Percentiles rank a stretch among this genome's conserved stretches.
Evolutionary conservation across 2,797 vertebrate genomes (phyloP).

Genomic region (Chloroceryle inda): DNA sequence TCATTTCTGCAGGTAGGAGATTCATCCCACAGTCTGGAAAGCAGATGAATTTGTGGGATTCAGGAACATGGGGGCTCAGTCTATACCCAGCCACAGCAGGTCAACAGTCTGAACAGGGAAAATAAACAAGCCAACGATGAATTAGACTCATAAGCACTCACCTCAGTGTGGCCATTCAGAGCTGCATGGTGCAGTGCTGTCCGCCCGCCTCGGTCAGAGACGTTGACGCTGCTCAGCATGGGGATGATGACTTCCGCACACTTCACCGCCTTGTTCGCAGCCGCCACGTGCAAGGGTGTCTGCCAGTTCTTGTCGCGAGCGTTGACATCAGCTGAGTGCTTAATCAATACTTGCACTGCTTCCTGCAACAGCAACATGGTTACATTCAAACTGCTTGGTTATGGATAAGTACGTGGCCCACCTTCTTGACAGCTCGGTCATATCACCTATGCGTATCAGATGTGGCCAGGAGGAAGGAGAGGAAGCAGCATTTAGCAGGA

Average conservation of each 20-base stretch:
- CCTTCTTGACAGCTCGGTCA: fast-evolving
- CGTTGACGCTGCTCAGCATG: conserved; percentile 93
- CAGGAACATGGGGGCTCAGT: fast-evolving
- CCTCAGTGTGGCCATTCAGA: conserved; percentile 94
- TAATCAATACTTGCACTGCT: conserved; percentile 92
- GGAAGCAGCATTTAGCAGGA: fast-evolving
- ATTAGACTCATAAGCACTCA: background rate
- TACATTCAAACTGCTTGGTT: too few relatives aligned
- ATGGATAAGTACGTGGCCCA: background rate
- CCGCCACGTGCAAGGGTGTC: conserved; percentile 93
- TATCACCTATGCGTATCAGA: fast-evolving
- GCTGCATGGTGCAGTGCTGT: conserved; percentile 95
- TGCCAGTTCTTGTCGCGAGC: conserved; percentile 99
- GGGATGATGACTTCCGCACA: conserved; percentile 95
- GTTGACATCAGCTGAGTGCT: conserved; percentile 95
- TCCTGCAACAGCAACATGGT: conserved; percentile 81
- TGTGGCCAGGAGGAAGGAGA: background rate
- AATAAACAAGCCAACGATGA: fast-evolving
- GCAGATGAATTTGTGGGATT: fast-evolving
- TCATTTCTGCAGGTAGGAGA: background rate
- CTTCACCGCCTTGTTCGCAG: conserved; percentile 92
- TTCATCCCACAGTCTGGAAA: fast-evolving
- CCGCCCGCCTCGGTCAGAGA: conserved; percentile 94
- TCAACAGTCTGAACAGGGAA: fast-evolving
- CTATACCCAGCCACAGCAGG: background rate